Evolutionary conservation across 2,797 vertebrate species (phyloP), one percentile per base, ranked within the genome.

Genomic region (Cynodonichthys magdalenae): DNA sequence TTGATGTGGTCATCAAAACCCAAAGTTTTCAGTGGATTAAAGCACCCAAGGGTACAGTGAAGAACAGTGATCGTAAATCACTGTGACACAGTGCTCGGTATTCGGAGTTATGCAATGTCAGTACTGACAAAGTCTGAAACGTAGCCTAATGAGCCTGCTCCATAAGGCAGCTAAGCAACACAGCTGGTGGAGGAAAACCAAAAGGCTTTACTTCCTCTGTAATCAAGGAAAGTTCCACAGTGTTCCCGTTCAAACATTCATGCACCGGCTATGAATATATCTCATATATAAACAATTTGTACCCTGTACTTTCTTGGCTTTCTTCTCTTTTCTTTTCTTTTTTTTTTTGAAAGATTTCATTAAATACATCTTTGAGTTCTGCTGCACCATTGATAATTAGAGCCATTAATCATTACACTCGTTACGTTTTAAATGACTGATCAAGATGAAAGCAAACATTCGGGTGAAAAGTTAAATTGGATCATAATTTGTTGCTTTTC

Each of bases 51-150:
- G 80, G 84, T 79, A 69, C 56, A 71, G 67, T 70, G 74, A 67
- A 60, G 75, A 83, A 85, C 79, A 85, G 61, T 83, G 62, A 81
- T 76, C 79, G 87, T 90, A 85, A 90, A 90, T 90, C 89, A 88
- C 56, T 12, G 48, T 79, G 83, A 80, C 87, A 80, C 74, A 17
- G 20, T 53, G 53, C 71, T 59, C 53, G 27, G 63, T 74, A 66
- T 77, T 81, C 63, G 75, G 67, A 82, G 69, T 79, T 75, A 81
- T 75, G 76, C 75, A 79, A 78, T 79, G 79, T 82, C 75, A 65
- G 67, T 70, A 67, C 69, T 82, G 81, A 82, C 74, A 80, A 81
- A 80, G 73, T 84, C 74, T 85, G 80, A 88, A 84, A 83, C 42
- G 80, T 64, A 29, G 80, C 71, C 66, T 87, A 83, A 87, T 87